Base-by-base conservation (phyloP, 92 coral and sea anemone species). In the Siderastrea siderea region DNA sequence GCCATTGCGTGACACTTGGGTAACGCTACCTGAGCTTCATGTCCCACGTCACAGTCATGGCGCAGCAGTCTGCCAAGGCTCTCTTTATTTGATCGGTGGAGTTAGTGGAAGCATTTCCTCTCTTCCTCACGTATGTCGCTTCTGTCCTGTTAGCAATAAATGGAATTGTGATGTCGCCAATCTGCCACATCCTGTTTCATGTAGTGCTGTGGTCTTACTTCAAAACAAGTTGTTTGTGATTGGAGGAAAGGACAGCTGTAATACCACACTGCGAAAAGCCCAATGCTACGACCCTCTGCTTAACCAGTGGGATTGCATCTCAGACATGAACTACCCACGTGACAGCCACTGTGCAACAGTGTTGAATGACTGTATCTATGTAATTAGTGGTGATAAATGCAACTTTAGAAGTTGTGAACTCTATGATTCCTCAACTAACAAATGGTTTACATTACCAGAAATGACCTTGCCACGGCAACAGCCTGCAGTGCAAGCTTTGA, bases 321-420 rank as follows among this genome's bases (percentile, higher is more conserved):
- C 94, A 14, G 78, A 96, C 12, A 86, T 95, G 94, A 87, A 80
- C 74, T 77, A 70, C 43, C 86, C 91, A 14, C 93, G 98, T 51
- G 94, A 90, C 49, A 96, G 86, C 68, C 87, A 86, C 78, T 91
- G 93, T 73, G 96, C 98, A 58, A 95, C 92, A 8, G 86, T 80
- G 61, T 77, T 93, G 44, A 59, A 87, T 50, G 91, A 90, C n/a
- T 64, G 71, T 44, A 91, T 95, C 64, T 88, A 91, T 54, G 91
- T 90, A 60, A 89, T 95, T 38, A 95, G 98, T n/a, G 98, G 98
- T 2, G 85, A 87, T 57, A 92, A 77, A 45, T 73, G 51, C 43
- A 88, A 88, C 51, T 75, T 75, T 54, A 58, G 19, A 75, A 75
- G 80, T 43, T 75, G 53, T 47, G 80, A 75, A 58, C 70, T 69